A percentile compares a stretch with the other conserved stretches of the same genome.
Conservation (phyloP, 2,797 vertebrate species). For the Spea hammondii region DNA sequence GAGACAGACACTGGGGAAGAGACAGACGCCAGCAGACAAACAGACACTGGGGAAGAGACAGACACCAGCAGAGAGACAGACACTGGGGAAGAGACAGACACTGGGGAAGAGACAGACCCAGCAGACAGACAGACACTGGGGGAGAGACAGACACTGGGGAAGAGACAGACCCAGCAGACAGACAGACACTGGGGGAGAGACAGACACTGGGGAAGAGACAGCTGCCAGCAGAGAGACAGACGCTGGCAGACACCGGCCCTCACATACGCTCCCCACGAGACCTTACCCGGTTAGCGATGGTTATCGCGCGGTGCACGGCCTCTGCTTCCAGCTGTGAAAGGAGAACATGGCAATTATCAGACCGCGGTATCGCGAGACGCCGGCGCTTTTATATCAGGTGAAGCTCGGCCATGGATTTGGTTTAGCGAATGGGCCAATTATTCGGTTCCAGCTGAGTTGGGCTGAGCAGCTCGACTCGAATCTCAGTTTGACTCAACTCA, state of each 20-base stretch:
- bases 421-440: too few species aligned
- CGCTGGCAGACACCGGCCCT: not conserved
- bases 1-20: too few species aligned
- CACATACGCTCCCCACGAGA: too few species aligned
- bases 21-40: too few species aligned
- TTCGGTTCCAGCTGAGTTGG: too few species aligned
- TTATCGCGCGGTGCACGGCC: constrained; percentile 89
- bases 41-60: too few species aligned
- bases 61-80: too few species aligned
- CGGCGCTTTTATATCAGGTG: too few species aligned
- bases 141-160: not conserved
- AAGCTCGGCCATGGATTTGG: too few species aligned
- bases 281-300: constrained; percentile 91
- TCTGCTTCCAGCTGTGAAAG: constrained; percentile 86
- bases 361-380: too few species aligned
- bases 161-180: not conserved
- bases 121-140: not conserved
- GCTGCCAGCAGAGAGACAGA: not conserved
- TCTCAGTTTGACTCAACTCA: too few species aligned
- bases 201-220: not conserved
- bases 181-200: not conserved
- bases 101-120: not conserved
- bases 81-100: not conserved
- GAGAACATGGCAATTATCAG: not conserved
- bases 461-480: too few species aligned